Percentiles rank a stretch among this genome's conserved stretches.
Evolutionary conservation across 2,797 vertebrate species (phyloP).

Genomic region (Gila robusta): DNA sequence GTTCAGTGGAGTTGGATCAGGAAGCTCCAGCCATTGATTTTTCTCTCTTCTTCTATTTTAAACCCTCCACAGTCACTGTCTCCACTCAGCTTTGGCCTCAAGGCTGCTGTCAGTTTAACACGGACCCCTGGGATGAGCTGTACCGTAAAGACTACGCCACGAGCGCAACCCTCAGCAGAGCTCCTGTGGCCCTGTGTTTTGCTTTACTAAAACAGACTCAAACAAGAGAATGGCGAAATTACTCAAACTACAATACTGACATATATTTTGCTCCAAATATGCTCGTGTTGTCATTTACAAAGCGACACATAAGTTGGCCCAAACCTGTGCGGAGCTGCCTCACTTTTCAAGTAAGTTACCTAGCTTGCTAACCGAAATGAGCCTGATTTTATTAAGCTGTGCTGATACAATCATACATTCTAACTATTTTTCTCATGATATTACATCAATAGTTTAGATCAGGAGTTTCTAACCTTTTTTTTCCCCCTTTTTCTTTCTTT

Average conservation of each 20-base stretch:
- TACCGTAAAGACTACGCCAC: constrained; percentile 17
- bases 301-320: background rate
- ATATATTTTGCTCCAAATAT: background rate
- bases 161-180: background rate
- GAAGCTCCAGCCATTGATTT: constrained; percentile 59
- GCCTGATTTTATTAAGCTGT: background rate
- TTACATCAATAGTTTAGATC: background rate
- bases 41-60: constrained; percentile 53
- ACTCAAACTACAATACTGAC: background rate
- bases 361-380: background rate
- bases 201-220: background rate
- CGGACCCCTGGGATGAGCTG: constrained; percentile 9
- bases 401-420: background rate
- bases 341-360: background rate
- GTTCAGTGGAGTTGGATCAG: constrained; percentile 30
- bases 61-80: constrained; percentile 46
- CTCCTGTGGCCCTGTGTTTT: background rate
- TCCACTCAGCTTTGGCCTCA: constrained; percentile 42
- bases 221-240: background rate
- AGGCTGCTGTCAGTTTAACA: constrained; percentile 45
- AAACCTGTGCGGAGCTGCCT: background rate
- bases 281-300: background rate
- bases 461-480: too few relatives aligned
- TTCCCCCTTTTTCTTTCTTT: too few relatives aligned
- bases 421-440: background rate